A percentile compares a stretch with the other conserved stretches of the same genome.
phyloP scores from a whole-genome alignment of 2,888 invertebrate genomes.

The Tanytarsus gracilentus region DNA sequence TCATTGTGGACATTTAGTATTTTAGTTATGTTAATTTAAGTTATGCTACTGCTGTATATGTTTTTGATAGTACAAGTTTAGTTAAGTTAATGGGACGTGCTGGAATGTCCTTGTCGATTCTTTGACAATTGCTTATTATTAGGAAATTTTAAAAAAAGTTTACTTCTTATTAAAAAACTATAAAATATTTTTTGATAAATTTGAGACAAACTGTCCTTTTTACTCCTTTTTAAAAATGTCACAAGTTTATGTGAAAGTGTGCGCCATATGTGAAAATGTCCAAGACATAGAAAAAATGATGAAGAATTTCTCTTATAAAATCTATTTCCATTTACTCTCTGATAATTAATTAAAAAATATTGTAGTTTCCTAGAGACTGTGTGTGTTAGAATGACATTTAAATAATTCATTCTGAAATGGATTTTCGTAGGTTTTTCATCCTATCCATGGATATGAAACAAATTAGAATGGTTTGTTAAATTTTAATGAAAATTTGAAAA shows the following conservation, averaged over 20 bases:
- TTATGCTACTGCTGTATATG: constrained; percentile 8
- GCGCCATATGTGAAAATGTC: too few species aligned
- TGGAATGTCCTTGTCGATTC: background rate
- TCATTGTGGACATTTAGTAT: background rate
- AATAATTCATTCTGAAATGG: background rate
- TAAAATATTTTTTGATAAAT: background rate
- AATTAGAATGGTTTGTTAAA: too few species aligned
- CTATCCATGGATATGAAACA: background rate
- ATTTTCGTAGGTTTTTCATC: background rate
- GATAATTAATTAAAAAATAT: background rate
- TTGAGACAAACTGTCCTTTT: background rate
- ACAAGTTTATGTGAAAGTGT: constrained; percentile 6
- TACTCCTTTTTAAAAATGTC: background rate
- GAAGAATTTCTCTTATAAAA: too few species aligned
- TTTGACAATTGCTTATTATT: background rate
- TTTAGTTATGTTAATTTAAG: constrained; percentile 2
- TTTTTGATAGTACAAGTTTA: background rate
- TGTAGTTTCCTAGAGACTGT: constrained; percentile 13
- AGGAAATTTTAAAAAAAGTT: background rate
- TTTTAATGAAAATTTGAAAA: too few species aligned
- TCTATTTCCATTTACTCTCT: background rate
- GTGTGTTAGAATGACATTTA: background rate
- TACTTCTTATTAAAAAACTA: background rate
- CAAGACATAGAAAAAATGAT: constrained; percentile 5
- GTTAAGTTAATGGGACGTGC: background rate